Evolutionary conservation across 2,113 vertebrate genomes (phyloP).

Genomic region (Grammatotria lemairii): DNA sequence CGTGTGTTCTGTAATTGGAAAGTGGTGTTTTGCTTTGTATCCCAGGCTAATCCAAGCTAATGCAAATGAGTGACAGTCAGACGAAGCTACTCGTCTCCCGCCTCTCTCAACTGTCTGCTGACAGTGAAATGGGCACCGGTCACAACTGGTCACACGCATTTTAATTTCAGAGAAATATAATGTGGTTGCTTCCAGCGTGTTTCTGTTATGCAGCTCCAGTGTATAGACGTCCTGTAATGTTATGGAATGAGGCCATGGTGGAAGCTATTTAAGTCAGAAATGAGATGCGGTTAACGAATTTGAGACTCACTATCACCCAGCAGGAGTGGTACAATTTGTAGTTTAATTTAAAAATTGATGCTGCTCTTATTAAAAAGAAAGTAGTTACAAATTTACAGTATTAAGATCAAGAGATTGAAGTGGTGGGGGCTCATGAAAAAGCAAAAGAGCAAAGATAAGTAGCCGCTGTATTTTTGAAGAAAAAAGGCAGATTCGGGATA

Average conservation of each 20-base stretch:
- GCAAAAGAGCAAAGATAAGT: background rate
- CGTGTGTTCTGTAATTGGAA: slow-evolving; percentile 18
- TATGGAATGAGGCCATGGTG: background rate
- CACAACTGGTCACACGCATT: slow-evolving; percentile 3
- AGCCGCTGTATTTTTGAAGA: background rate
- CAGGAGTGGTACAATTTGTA: background rate
- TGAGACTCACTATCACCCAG: background rate
- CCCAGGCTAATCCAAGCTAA: slow-evolving; percentile 21
- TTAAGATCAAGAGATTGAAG: background rate
- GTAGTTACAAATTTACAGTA: background rate
- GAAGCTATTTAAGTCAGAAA: background rate
- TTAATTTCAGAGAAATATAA: background rate
- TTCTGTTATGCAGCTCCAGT: background rate
- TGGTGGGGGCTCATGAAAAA: background rate
- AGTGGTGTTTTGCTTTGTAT: slow-evolving; percentile 30
- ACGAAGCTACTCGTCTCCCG: slow-evolving; percentile 12
- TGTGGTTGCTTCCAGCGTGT: background rate
- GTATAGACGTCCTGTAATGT: background rate
- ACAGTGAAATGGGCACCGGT: slow-evolving; percentile 12
- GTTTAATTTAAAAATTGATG: background rate
- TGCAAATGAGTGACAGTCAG: slow-evolving; percentile 30
- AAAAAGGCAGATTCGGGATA: background rate
- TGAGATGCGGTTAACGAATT: background rate
- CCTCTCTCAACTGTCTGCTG: background rate
- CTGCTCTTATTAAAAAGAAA: background rate